Evolutionary conservation across 2,113 vertebrate species (phyloP), one percentile per base, ranked within the genome.

Genomic region (Coregonus clupeaformis): DNA sequence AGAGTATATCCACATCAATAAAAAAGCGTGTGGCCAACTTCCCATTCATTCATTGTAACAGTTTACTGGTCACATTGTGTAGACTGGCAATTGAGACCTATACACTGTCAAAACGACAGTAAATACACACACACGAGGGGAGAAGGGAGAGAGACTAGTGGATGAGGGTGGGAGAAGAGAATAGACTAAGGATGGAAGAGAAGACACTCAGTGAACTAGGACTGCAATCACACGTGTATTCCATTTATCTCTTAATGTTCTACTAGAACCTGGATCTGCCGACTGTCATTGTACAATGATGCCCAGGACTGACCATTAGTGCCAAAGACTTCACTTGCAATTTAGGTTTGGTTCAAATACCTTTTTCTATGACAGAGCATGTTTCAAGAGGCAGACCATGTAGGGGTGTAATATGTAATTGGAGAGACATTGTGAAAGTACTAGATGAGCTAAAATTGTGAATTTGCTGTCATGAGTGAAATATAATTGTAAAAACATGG

Each of bases 41-140:
- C 92, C 91, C 92, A 76, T 81, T 91, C 86, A 89, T 90, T 78
- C 47, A 70, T 91, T 91, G 91, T 86, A 83, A 90, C 89, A 86
- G 89, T 93, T 92, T 93, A 92, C 84, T 71, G 55, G 77, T 71
- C 73, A 77, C 72, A 42, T 80, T 87, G 84, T 82, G 78, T 75
- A 49, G 84, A 90, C 86, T 86, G 86, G 84, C 86, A 88, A 75
- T 79, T 86, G 77, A 88, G 78, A 82, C 81, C 85, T 87, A 87
- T 84, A 91, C 90, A 91, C 81, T 85, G 87, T 88, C 81, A 84
- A 79, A 66, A 66, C 59, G 77, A 82, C 75, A 79, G 83, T 91
- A 91, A 90, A 90, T 88, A 91, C 6, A 29, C 74, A 80, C 49
- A 71, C 69, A 76, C n/a, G n/a, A 0, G 71, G 62, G 74, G 69